phyloP scores from a whole-genome alignment of 2,113 vertebrate species.

The Plestiodon gilberti region DNA sequence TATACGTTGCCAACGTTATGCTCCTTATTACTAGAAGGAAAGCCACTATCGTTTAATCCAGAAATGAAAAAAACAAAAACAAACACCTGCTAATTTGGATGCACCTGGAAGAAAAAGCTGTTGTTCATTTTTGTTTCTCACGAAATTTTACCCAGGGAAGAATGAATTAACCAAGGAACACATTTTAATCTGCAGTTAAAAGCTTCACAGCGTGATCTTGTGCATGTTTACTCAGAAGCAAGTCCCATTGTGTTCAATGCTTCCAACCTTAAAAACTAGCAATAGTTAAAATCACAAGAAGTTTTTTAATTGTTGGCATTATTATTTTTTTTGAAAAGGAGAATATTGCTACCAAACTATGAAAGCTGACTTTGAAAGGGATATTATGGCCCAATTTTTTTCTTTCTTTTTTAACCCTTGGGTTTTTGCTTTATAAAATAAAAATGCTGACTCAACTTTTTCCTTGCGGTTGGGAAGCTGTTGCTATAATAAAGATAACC shows the following conservation, averaged over 20 bases:
- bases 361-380: accelerated
- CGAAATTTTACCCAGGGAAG: neutral
- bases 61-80: neutral
- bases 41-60: neutral
- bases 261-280: neutral
- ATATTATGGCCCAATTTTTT: neutral
- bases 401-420: neutral
- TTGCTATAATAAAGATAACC: slow-evolving; percentile 20
- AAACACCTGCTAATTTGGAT: neutral
- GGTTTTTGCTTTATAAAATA: neutral
- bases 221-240: neutral
- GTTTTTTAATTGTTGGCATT: neutral
- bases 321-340: neutral
- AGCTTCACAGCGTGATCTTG: neutral
- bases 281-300: neutral
- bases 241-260: too few relatives aligned
- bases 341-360: neutral
- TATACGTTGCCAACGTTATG: neutral
- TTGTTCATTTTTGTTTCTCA: neutral
- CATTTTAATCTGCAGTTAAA: neutral
- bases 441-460: slow-evolving; percentile 64
- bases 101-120: neutral
- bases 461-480: neutral
- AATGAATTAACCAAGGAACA: neutral
- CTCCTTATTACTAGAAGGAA: neutral